Percentiles rank a stretch among this genome's conserved stretches.
Conservation (phyloP, 2,888 invertebrate genomes). For the Ochropacha duplaris region DNA sequence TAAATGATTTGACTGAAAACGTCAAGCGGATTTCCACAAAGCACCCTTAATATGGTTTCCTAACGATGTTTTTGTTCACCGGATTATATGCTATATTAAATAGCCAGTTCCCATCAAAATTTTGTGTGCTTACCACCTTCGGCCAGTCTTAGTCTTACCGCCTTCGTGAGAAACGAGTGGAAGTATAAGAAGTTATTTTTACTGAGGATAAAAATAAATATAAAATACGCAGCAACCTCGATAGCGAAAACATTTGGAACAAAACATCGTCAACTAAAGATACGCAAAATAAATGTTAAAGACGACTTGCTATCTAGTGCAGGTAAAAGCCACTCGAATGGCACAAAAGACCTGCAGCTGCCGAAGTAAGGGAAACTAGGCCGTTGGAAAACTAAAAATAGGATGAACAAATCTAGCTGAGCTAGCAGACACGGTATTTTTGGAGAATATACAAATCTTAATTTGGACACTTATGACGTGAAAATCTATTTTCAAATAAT, state of each 20-base stretch:
- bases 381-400: slow-evolving; percentile 31
- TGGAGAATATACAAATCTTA: neutral
- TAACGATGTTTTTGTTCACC: too few relatives aligned
- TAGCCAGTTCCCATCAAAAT: too few relatives aligned
- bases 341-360: slow-evolving; percentile 55
- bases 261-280: slow-evolving; percentile 4
- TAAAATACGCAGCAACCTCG: neutral
- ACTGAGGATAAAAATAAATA: too few relatives aligned
- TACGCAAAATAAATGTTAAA: slow-evolving; percentile 25
- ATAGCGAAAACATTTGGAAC: slow-evolving; percentile 13
- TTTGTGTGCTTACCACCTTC: too few relatives aligned
- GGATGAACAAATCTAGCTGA: slow-evolving; percentile 18
- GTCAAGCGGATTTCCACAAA: too few relatives aligned
- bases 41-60: too few relatives aligned
- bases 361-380: slow-evolving; percentile 51
- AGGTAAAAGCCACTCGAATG: slow-evolving; percentile 63
- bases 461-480: neutral
- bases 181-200: too few relatives aligned
- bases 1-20: too few relatives aligned
- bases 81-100: too few relatives aligned
- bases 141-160: too few relatives aligned
- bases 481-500: too few relatives aligned
- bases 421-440: slow-evolving; percentile 6
- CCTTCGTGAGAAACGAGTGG: too few relatives aligned
- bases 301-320: slow-evolving; percentile 37